These are phyloP conservation scores for Brenthis hecate DNA, from an alignment of 2,888 invertebrate species.

Conservation along the genomic window DNA sequence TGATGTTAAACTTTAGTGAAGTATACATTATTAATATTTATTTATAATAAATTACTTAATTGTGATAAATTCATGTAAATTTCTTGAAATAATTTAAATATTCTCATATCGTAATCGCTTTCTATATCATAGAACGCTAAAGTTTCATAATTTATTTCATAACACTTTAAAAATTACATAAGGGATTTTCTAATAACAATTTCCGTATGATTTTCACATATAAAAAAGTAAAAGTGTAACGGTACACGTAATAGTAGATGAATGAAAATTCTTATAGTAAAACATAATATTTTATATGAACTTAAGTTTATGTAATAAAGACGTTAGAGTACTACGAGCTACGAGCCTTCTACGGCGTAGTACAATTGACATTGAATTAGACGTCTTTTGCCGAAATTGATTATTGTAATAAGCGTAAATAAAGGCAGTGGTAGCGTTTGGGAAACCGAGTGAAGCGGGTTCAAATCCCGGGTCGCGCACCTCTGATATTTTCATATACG, in stretches of 20 bases:
- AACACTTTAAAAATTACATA: slow-evolving; percentile 13
- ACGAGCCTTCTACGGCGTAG: slow-evolving; percentile 18
- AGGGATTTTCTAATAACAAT: slow-evolving; percentile 7
- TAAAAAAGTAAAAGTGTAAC: slow-evolving; percentile 5
- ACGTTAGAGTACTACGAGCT: background rate
- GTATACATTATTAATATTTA: background rate
- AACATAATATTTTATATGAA: too few relatives aligned
- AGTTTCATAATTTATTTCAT: slow-evolving; percentile 18
- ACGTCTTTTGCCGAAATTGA: background rate
- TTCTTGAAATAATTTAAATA: slow-evolving; percentile 33
- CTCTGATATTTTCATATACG: too few relatives aligned
- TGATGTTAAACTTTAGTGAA: background rate
- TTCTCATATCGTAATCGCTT: slow-evolving; percentile 36
- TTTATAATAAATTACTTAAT: slow-evolving; percentile 3
- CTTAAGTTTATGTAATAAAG: too few relatives aligned
- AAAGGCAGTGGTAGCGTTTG: too few relatives aligned
- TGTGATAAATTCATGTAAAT: slow-evolving; percentile 17
- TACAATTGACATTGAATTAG: background rate
- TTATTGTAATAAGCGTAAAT: too few relatives aligned
- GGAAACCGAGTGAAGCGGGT: too few relatives aligned
- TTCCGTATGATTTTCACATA: slow-evolving; percentile 7
- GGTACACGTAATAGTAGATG: background rate
- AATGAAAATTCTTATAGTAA: too few relatives aligned
- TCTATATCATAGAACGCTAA: slow-evolving; percentile 40
- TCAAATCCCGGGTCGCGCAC: too few relatives aligned